Conservation (phyloP, 2,888 invertebrate genomes). For the Hermaeophaga mercurialis region DNA sequence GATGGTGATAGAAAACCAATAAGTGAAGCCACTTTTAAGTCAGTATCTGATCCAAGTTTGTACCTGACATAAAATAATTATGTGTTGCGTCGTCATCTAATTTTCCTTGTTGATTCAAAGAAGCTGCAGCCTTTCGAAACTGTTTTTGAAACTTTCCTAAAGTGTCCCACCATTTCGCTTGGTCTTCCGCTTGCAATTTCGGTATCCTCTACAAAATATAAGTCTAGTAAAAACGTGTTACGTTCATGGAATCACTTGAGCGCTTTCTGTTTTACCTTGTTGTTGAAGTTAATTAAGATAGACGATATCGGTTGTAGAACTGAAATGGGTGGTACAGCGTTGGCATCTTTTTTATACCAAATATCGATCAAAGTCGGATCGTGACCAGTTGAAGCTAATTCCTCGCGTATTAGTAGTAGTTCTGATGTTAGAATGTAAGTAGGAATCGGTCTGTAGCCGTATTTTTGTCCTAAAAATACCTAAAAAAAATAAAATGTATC, state of each 20-base stretch:
- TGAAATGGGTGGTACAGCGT: slow-evolving; percentile 93
- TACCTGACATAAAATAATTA: slow-evolving; percentile 98
- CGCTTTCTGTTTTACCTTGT: no score
- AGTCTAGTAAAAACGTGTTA: no score
- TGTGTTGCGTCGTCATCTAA: slow-evolving; percentile 93
- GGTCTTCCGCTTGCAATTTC: slow-evolving; percentile 94
- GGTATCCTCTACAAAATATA: slow-evolving; percentile 79
- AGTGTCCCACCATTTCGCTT: slow-evolving; percentile 98
- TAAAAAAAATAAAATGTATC: slow-evolving; percentile 48
- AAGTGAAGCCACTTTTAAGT: no score
- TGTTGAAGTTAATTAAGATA: slow-evolving; percentile 95
- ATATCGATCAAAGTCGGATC: slow-evolving; percentile 84
- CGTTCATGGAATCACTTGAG: no score
- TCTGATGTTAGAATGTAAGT: slow-evolving; percentile 93
- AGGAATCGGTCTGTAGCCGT: slow-evolving; percentile 97
- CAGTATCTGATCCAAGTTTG: no score
- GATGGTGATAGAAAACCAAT: no score
- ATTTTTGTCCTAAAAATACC: slow-evolving; percentile 96
- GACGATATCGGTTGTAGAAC: slow-evolving; percentile 97
- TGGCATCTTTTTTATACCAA: slow-evolving; percentile 96
- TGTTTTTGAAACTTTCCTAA: slow-evolving; percentile 94
- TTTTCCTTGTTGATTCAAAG: slow-evolving; percentile 81
- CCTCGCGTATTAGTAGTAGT: slow-evolving; percentile 83
- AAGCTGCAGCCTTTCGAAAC: slow-evolving; percentile 87
- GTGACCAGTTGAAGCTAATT: slow-evolving; percentile 79